Base-by-base conservation (phyloP, 2,113 vertebrate species). In the Rattus rattus region DNA sequence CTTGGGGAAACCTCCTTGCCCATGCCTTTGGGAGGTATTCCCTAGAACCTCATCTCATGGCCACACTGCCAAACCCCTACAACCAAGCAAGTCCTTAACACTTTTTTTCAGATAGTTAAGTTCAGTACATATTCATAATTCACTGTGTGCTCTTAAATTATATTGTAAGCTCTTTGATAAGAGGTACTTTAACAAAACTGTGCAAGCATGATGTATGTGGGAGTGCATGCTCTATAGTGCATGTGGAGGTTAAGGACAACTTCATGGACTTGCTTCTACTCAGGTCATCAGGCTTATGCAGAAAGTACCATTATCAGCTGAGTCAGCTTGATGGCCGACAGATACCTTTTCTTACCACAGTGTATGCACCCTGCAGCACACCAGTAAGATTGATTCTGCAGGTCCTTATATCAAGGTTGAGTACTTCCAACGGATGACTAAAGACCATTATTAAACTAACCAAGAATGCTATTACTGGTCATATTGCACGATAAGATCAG, bases 401-500 rank as follows among this genome's bases (percentile, higher is more conserved):
- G 43, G 77, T 85, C 65, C 89, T 9, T 79, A n/a, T 73, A 61
- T 94, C 39, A 13, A 49, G 16, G 14, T 54, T 92, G 33, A 81
- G 28, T 49, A 88, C 75, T 72, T 88, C 49, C 19, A 65, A 52
- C 85, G 69, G 28, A 70, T 93, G 36, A 91, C 72, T 76, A 96
- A 33, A 96, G 83, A 72, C 56, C 52, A 90, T 70, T 89, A 80
- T 83, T 63, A 96, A 92, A 83, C 12, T 69, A 8, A 73, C 43
- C 61, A 70, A 86, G 88, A 94, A 86, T 83, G 88, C 90, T 79
- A 43, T 69, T 0, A 0, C 85, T 92, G 69, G 22, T 69, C 0
- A 0, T 89, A 61, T 80, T 95, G 49, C 59, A 85, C 93, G 96
- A 88, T 93, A 96, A 93, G 52, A 92, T 92, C 90, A 94, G 56